Base-by-base conservation (phyloP, 2,888 invertebrate species). In the Agapostemon virescens region DNA sequence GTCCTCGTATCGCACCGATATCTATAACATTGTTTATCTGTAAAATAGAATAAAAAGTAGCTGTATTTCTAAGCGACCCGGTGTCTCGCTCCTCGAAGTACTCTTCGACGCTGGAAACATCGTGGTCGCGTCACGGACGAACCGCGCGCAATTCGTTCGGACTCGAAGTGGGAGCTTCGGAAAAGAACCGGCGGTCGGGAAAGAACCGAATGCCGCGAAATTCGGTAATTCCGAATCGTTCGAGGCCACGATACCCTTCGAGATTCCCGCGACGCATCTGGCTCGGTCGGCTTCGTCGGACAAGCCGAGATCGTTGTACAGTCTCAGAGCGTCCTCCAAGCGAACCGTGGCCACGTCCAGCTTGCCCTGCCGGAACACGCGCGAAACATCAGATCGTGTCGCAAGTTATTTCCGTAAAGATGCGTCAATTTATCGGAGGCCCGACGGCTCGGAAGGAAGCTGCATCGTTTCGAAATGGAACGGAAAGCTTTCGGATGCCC, bases 191-290 rank as follows among this genome's bases (percentile, higher is more conserved):
- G n/a, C n/a, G n/a, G n/a, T n/a, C n/a, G n/a, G n/a, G n/a, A n/a
- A n/a, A n/a, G n/a, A n/a, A n/a, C n/a, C n/a, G n/a, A n/a, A n/a
- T n/a, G n/a, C n/a, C n/a, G n/a, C n/a, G n/a, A n/a, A n/a, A n/a
- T n/a, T n/a, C n/a, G n/a, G n/a, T n/a, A n/a, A n/a, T n/a, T n/a
- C n/a, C n/a, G n/a, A n/a, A n/a, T n/a, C n/a, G n/a, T n/a, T n/a
- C n/a, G n/a, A n/a, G n/a, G n/a, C n/a, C n/a, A n/a, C n/a, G 15
- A 52, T 36, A 89, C 91, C 91, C 86, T 87, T 90, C 1, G 91
- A 90, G 33, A 91, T 83, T 2, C 88, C 91, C 4, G 87, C 86
- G 6, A 89, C 77, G 52, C 83, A 88, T 78, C 91, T 87, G 2
- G 88, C 89, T 33, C 85, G 84, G 77, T 89, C 85, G 20, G 88